Conservation (phyloP, 2,797 vertebrate species). For the Botia kubotai region DNA sequence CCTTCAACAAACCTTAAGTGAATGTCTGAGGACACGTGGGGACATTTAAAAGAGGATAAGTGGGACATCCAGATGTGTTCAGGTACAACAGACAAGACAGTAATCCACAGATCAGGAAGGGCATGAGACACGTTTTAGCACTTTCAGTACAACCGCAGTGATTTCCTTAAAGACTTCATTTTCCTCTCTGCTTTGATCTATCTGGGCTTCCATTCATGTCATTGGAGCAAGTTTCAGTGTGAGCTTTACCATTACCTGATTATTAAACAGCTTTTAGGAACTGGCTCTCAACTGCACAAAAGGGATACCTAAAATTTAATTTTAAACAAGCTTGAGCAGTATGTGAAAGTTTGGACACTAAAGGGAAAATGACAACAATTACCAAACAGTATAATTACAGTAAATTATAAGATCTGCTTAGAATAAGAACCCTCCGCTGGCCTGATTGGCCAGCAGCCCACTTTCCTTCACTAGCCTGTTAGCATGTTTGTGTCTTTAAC, state of each 20-base stretch:
- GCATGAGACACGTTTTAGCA: background rate
- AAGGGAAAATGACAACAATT: background rate
- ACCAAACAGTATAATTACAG: constrained; percentile 11
- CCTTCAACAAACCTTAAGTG: background rate
- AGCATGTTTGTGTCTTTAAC: constrained; percentile 44
- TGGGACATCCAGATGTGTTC: background rate
- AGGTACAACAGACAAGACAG: background rate
- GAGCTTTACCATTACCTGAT: constrained; percentile 2
- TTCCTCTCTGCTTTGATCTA: background rate
- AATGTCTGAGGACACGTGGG: background rate
- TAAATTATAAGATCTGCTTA: constrained; percentile 5
- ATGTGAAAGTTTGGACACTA: background rate
- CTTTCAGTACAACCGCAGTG: background rate
- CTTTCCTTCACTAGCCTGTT: constrained; percentile 55
- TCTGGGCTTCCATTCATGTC: background rate
- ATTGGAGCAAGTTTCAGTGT: background rate
- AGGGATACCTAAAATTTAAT: background rate
- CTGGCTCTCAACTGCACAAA: background rate
- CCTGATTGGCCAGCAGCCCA: constrained; percentile 53
- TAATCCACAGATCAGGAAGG: background rate
- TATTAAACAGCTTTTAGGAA: background rate
- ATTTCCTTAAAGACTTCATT: constrained; percentile 9
- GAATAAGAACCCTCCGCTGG: constrained; percentile 47
- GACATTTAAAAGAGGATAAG: background rate
- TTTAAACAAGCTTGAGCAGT: constrained; percentile 16